These are phyloP conservation scores for Lysandra bellargus DNA, from an alignment of 2,888 invertebrate genomes.

Conservation along the genomic window DNA sequence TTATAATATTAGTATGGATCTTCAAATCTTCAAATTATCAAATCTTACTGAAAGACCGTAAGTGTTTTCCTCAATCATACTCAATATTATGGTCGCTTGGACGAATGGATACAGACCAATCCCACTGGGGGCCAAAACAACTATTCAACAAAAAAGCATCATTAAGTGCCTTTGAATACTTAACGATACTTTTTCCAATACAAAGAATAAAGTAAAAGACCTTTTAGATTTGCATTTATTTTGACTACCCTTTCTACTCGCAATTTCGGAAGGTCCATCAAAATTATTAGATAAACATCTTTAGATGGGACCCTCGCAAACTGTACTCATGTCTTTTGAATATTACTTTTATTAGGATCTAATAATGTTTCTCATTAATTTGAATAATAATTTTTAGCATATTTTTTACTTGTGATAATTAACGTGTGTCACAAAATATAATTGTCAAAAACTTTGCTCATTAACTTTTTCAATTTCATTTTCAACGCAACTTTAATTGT, in stretches of 20 bases:
- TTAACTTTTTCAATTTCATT: too few relatives aligned
- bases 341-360: neutral
- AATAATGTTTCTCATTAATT: neutral
- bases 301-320: neutral
- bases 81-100: neutral
- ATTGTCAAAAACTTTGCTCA: too few relatives aligned
- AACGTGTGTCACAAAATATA: too few relatives aligned
- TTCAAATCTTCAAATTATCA: too few relatives aligned
- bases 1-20: too few relatives aligned
- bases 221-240: slow-evolving; percentile 27
- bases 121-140: neutral
- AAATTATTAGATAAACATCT: slow-evolving; percentile 20
- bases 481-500: too few relatives aligned
- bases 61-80: neutral
- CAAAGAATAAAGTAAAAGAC: slow-evolving; percentile 29
- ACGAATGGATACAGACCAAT: neutral
- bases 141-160: slow-evolving; percentile 17
- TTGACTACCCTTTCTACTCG: slow-evolving; percentile 32
- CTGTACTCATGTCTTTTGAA: neutral
- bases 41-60: neutral
- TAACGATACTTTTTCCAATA: slow-evolving; percentile 28
- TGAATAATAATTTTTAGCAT: neutral
- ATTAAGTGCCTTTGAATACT: slow-evolving; percentile 30
- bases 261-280: slow-evolving; percentile 28
- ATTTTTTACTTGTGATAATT: too few relatives aligned